Evolutionary conservation across 1,140 invertebrate genomes (phyloP).

Genomic region (Drosophila ercepeae): DNA sequence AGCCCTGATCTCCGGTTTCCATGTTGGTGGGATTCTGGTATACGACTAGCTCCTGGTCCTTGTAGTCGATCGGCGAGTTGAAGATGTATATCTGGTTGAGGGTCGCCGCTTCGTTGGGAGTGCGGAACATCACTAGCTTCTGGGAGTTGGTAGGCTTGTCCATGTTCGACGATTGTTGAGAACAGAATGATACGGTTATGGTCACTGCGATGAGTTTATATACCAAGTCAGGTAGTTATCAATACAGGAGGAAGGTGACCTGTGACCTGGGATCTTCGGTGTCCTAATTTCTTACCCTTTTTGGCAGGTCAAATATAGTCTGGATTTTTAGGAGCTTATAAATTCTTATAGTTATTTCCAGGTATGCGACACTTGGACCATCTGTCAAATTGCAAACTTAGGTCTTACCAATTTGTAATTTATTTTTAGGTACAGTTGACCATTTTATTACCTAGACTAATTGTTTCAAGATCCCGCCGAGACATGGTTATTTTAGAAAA

Average conservation of each 20-base stretch:
- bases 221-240: constrained; percentile 23
- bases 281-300: background rate
- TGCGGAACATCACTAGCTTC: constrained; percentile 49
- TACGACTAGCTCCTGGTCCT: constrained; percentile 56
- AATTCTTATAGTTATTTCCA: constrained; percentile 5
- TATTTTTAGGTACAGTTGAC: background rate
- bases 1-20: constrained; percentile 8
- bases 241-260: background rate
- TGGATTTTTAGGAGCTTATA: constrained; percentile 5
- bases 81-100: constrained; percentile 53
- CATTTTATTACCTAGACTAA: background rate
- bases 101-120: constrained; percentile 16
- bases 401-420: constrained; percentile 14
- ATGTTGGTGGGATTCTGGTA: constrained; percentile 32
- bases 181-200: constrained; percentile 26
- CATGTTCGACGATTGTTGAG: constrained; percentile 17
- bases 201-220: constrained; percentile 22
- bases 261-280: background rate
- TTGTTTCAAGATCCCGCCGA: background rate
- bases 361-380: constrained; percentile 10
- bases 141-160: constrained; percentile 22
- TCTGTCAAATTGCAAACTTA: background rate
- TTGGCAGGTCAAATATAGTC: background rate
- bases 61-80: constrained; percentile 55
- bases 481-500: no score